A percentile compares a stretch with the other conserved stretches of the same genome.
phyloP scores from a whole-genome alignment of 37 sponge, comb jelly and placozoan genomes.

The Dysidea cf. avara region DNA sequence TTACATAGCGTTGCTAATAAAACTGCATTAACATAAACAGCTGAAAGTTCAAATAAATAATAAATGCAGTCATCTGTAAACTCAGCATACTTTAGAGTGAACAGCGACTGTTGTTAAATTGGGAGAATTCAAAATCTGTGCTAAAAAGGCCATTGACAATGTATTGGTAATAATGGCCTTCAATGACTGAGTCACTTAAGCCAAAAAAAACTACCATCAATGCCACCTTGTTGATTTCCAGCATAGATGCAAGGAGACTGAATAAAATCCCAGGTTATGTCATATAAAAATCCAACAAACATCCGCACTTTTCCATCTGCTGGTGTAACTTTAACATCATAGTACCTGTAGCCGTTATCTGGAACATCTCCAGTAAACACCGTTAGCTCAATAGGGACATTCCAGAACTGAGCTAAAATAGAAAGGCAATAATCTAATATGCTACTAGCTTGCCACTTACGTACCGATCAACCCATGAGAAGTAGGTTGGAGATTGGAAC shows the following conservation, averaged over 20 bases:
- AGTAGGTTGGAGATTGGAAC: slow-evolving; percentile 28
- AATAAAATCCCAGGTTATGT: slow-evolving; percentile 32
- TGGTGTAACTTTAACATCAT: slow-evolving; percentile 24
- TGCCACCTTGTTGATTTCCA: slow-evolving; percentile 49
- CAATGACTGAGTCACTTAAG: slow-evolving; percentile 63
- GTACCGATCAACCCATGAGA: slow-evolving; percentile 52
- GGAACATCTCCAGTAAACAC: too few species aligned
- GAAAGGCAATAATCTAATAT: too few species aligned
- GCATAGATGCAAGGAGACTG: slow-evolving; percentile 33
- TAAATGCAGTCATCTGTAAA: too few species aligned
- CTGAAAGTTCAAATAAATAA: too few species aligned
- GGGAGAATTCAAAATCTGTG: too few species aligned
- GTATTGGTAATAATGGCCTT: slow-evolving; percentile 49
- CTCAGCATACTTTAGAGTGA: too few species aligned
- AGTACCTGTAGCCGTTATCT: too few species aligned
- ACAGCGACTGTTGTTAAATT: too few species aligned
- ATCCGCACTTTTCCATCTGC: too few species aligned
- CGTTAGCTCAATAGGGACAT: slow-evolving; percentile 38
- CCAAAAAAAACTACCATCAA: slow-evolving; percentile 10
- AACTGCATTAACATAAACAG: too few species aligned
- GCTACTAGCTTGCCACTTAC: background rate
- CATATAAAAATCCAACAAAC: slow-evolving; percentile 39
- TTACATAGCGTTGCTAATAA: too few species aligned
- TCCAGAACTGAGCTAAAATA: slow-evolving; percentile 66
- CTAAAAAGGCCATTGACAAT: slow-evolving; percentile 14